A percentile compares a stretch with the other conserved stretches of the same genome.
Evolutionary conservation across 2,888 invertebrate genomes (phyloP).

Genomic region (Drosophila macrospina): DNA sequence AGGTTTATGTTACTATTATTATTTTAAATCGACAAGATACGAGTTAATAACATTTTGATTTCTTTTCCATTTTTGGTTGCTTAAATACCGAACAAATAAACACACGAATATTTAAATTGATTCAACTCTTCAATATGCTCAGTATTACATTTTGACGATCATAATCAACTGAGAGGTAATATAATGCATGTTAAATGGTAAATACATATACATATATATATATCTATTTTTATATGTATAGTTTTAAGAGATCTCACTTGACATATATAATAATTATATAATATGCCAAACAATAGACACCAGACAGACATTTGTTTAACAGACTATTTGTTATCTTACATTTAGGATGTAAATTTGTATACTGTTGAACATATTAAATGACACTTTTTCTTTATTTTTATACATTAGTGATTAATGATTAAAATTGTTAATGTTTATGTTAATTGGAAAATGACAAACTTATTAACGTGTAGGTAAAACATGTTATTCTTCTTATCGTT

Average conservation of each 20-base stretch:
- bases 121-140: conserved; percentile 25
- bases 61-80: neutral
- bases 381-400: conserved; percentile 15
- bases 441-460: conserved; percentile 30
- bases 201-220: conserved; percentile 16
- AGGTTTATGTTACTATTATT: conserved; percentile 16
- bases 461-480: conserved; percentile 22
- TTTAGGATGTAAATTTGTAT: conserved; percentile 28
- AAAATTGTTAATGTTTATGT: conserved; percentile 12
- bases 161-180: conserved; percentile 8
- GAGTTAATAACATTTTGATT: conserved; percentile 11
- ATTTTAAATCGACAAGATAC: conserved; percentile 18
- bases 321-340: conserved; percentile 31
- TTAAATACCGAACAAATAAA: conserved; percentile 17
- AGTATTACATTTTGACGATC: conserved; percentile 11
- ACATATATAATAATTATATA: conserved; percentile 10
- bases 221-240: too few relatives aligned
- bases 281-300: conserved; percentile 24
- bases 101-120: conserved; percentile 31
- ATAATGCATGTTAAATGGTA: neutral
- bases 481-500: conserved; percentile 35
- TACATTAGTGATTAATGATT: conserved; percentile 16
- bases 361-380: conserved; percentile 20
- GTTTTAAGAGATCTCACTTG: conserved; percentile 6
- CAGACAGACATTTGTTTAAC: conserved; percentile 19